Conservation (phyloP, 2,113 vertebrate species). For the Ctenomys sociabilis region DNA sequence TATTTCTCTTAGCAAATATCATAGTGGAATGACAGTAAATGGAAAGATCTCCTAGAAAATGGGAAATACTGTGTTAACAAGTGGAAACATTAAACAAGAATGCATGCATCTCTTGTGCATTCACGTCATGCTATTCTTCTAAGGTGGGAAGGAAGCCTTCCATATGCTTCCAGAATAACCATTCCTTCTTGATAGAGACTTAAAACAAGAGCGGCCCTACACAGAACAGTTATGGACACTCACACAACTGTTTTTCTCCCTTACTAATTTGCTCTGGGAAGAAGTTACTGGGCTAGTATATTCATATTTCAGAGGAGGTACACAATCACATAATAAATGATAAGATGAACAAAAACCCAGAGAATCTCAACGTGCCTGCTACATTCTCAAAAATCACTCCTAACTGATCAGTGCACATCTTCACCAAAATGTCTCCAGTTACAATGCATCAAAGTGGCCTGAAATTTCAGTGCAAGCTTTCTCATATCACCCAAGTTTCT, state of each 20-base stretch:
- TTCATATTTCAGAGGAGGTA: not conserved
- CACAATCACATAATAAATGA: not conserved
- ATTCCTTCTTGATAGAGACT: not conserved
- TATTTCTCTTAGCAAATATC: constrained; percentile 30
- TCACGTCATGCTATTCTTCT: not conserved
- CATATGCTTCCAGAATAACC: not conserved
- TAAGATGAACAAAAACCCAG: not conserved
- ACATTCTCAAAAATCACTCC: not conserved
- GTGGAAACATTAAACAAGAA: not conserved
- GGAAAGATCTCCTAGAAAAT: constrained; percentile 49
- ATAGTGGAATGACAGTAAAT: not conserved
- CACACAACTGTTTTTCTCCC: not conserved
- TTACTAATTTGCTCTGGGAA: not conserved
- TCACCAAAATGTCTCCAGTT: not conserved
- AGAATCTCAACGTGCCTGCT: not conserved
- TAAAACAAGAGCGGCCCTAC: not conserved
- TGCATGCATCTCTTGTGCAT: not conserved
- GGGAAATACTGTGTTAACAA: not conserved
- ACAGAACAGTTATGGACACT: not conserved
- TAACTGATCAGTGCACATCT: not conserved
- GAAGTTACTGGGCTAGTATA: not conserved
- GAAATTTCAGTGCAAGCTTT: not conserved
- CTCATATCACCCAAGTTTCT: not conserved
- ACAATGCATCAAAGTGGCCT: not conserved
- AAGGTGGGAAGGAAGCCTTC: not conserved